A percentile compares a stretch with the other conserved stretches of the same genome.
phyloP scores from a whole-genome alignment of 1,140 invertebrate species.

The Calliphora vicina region DNA sequence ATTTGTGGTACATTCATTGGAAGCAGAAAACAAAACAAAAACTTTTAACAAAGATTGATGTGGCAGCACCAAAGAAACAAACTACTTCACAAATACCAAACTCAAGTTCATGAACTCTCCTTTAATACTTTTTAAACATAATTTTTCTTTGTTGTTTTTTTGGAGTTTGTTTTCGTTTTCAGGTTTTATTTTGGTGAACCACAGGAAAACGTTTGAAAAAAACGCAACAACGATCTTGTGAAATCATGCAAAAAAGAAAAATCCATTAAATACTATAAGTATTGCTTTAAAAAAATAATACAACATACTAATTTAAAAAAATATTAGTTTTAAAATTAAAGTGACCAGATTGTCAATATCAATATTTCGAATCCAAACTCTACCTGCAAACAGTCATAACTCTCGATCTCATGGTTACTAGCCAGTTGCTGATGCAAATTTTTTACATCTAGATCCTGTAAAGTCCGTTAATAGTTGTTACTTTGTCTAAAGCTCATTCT shows the following conservation, averaged over 20 bases:
- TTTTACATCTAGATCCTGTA: no score
- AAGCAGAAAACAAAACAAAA: background rate
- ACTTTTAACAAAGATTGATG: background rate
- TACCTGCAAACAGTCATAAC: no score
- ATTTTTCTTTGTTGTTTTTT: background rate
- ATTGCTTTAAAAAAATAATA: background rate
- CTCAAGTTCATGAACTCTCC: conserved; percentile 29
- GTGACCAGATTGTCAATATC: conserved; percentile 9
- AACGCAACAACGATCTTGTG: background rate
- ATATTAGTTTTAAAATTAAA: background rate
- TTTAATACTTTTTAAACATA: background rate
- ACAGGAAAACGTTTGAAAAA: conserved; percentile 21
- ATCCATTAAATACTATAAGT: background rate
- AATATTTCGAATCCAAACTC: no score
- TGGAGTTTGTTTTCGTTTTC: background rate
- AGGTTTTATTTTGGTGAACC: background rate
- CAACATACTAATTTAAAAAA: background rate
- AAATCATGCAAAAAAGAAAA: background rate
- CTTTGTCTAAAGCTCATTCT: no score
- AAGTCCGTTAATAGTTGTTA: no score
- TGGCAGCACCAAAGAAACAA: background rate
- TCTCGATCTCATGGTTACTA: no score
- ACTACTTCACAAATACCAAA: background rate
- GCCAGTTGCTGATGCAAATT: no score
- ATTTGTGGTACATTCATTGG: background rate